Conservation (phyloP, 2,113 vertebrate species). For the Atrichornis clamosus region DNA sequence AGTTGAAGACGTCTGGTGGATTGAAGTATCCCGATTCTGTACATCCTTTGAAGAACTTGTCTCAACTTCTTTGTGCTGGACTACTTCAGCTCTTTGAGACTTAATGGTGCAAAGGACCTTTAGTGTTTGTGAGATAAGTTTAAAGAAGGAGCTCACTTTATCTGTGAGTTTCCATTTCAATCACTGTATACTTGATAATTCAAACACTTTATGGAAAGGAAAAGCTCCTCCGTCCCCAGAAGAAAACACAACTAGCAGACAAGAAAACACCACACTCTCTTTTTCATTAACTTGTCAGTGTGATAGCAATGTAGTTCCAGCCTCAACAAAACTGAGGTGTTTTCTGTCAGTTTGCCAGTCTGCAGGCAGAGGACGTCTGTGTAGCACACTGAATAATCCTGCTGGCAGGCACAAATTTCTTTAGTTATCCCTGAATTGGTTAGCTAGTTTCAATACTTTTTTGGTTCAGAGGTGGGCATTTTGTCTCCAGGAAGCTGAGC, state of each 20-base stretch:
- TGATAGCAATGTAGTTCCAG: not conserved
- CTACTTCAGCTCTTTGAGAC: not conserved
- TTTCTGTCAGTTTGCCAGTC: not conserved
- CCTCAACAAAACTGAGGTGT: not conserved
- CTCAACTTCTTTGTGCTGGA: not conserved
- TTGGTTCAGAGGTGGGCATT: not conserved
- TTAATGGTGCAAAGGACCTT: rapidly evolving
- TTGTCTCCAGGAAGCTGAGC: not conserved
- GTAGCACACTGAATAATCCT: not conserved
- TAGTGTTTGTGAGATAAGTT: not conserved
- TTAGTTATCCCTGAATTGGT: not conserved
- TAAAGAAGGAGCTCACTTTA: not conserved
- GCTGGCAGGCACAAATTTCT: not conserved
- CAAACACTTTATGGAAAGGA: not conserved
- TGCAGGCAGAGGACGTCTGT: not conserved
- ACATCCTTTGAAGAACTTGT: not conserved
- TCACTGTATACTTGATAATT: not conserved
- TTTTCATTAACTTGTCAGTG: not conserved
- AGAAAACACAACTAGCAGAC: not conserved
- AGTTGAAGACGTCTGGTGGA: not conserved
- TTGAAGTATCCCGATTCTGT: not conserved
- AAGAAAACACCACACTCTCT: not conserved
- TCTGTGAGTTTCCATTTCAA: not conserved
- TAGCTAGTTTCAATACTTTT: not conserved
- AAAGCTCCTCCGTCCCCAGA: not conserved